phyloP scores from a whole-genome alignment of 2,797 vertebrate genomes.

The Eutrigla gurnardus region DNA sequence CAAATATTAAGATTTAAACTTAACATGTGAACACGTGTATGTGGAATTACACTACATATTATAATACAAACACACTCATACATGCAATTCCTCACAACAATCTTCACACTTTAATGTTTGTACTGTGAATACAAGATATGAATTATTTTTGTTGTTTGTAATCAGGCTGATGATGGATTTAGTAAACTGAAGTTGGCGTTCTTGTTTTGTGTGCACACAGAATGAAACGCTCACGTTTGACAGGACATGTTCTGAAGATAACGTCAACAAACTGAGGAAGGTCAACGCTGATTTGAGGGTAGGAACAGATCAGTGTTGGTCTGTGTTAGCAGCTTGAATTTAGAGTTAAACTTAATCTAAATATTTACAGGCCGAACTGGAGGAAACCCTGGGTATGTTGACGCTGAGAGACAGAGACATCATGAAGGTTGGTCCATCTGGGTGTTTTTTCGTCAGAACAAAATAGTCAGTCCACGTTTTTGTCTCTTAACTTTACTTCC shows the following conservation, averaged over 20 bases:
- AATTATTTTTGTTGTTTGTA: background rate
- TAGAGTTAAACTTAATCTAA: slow-evolving; percentile 1
- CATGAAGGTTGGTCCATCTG: slow-evolving; percentile 70
- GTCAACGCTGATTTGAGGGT: slow-evolving; percentile 79
- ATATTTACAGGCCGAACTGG: slow-evolving; percentile 76
- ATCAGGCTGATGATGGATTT: background rate
- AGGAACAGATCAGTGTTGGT: slow-evolving; percentile 34
- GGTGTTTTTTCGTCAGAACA: background rate
- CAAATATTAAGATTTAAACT: too few species aligned
- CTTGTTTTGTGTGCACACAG: slow-evolving; percentile 57
- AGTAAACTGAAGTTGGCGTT: background rate
- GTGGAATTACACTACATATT: too few species aligned
- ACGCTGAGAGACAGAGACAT: slow-evolving; percentile 80
- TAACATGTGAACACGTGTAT: too few species aligned
- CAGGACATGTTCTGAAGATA: slow-evolving; percentile 75
- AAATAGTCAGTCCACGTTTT: background rate
- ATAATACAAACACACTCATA: too few species aligned
- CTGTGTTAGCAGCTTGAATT: background rate
- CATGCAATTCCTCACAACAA: background rate
- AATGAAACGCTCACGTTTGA: slow-evolving; percentile 82
- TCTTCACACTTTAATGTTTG: too few species aligned
- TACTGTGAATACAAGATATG: background rate
- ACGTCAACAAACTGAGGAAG: slow-evolving; percentile 75
- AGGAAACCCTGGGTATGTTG: slow-evolving; percentile 73
- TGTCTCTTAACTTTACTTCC: background rate